phyloP scores from a whole-genome alignment of 2,113 vertebrate species.

The Ahaetulla prasina region DNA sequence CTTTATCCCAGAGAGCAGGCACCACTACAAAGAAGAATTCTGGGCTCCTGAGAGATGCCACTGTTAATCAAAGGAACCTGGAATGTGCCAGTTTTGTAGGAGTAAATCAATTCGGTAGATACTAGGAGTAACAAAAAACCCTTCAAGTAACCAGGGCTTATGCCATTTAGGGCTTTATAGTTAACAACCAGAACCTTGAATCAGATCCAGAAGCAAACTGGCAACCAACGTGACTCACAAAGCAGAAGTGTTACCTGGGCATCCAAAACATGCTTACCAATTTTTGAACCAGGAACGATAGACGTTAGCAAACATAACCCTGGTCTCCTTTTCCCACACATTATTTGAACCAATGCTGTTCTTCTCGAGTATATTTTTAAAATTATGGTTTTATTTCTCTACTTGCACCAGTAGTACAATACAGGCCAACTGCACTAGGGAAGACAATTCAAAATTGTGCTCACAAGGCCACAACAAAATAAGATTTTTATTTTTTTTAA shows the following conservation, averaged over 20 bases:
- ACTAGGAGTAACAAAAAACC: neutral
- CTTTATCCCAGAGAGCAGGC: neutral
- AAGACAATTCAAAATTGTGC: constrained; percentile 18
- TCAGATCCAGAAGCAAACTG: neutral
- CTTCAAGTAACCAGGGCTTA: neutral
- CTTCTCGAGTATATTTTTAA: neutral
- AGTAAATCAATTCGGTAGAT: neutral
- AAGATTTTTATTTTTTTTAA: no score
- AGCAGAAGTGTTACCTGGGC: neutral
- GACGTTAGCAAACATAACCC: neutral
- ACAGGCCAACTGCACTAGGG: neutral
- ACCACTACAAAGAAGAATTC: neutral
- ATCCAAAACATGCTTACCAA: neutral
- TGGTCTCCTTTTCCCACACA: neutral
- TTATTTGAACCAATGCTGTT: neutral
- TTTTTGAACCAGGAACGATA: neutral
- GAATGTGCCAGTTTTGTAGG: neutral
- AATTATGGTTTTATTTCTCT: neutral
- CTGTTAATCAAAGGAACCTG: neutral
- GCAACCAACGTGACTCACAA: neutral
- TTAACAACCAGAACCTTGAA: neutral
- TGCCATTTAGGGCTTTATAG: neutral
- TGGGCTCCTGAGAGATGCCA: neutral
- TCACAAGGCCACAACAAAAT: constrained; percentile 25
- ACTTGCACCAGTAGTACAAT: neutral